Base-by-base conservation (phyloP, 1,140 invertebrate genomes). In the Zaprionus kolodkinae region DNA sequence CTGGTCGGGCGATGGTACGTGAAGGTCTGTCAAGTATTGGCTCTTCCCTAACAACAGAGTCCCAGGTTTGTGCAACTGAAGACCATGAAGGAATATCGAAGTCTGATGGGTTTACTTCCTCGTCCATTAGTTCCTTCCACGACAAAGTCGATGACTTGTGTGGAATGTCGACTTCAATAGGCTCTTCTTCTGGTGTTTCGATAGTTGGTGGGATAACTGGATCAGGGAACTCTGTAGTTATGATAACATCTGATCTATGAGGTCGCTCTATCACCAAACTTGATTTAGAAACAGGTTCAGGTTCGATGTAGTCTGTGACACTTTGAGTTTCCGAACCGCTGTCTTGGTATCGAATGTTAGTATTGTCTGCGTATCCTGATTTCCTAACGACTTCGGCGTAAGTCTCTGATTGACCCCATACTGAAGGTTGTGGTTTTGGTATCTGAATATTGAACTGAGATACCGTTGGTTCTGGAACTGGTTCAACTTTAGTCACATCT, bases 371-470 rank as follows among this genome's bases (percentile, higher is more conserved):
- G 43, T 76, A 88, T 1, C 91, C 91, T 5, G 91, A 92, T 27
- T 92, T 92, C 48, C 61, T 91, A 13, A 92, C 86, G 7, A 92
- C 89, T 78, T 92, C 91, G 25, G 91, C 91, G 54, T 92, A 92
- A 1, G 91, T 92, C 66, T 92, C 91, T 10, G 85, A 82, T 38
- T 72, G 73, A 25, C 83, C 86, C 91, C 91, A 92, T 33, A 86
- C 89, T 6, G 89, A 86, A 3, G 78, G 64, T 52, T 62, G 64
- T 5, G 65, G 27, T 43, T 64, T 67, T 10, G 90, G 83, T 43
- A 86, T 45, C n/a, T 80, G 60, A 15, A 91, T 74, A 21, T 50
- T 72, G 35, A 90, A 87, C 17, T 91, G 65, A 9, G 70, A 27
- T 25, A 52, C 1, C 27, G 52, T 45, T 4, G 61, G 30, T 4